A percentile compares a stretch with the other conserved stretches of the same genome.
These are phyloP conservation scores for Premnoplex brunnescens DNA, from an alignment of 2,797 vertebrate species.

Conservation along the genomic window DNA sequence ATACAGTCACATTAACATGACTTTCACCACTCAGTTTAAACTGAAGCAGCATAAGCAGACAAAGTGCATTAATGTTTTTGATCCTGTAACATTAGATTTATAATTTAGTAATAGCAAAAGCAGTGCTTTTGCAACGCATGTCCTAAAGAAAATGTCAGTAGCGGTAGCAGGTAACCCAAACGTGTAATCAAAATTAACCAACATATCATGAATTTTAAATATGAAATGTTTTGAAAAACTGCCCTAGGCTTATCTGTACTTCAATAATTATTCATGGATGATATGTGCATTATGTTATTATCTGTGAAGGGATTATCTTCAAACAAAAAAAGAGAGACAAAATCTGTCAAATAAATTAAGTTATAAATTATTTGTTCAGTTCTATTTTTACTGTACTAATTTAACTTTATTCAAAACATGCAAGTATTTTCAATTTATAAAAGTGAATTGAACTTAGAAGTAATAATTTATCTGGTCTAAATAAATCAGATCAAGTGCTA, in stretches of 20 bases:
- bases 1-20: background rate
- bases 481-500: background rate
- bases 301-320: background rate
- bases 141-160: background rate
- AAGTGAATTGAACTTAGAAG: background rate
- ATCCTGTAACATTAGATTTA: background rate
- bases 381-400: background rate
- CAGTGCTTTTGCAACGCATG: background rate
- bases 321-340: background rate
- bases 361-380: background rate
- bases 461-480: slow-evolving; percentile 18
- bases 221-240: background rate
- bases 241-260: background rate
- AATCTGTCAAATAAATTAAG: background rate
- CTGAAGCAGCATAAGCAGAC: background rate
- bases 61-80: background rate
- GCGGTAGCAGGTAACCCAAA: background rate
- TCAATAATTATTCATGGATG: background rate
- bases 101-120: background rate
- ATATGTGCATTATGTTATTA: background rate
- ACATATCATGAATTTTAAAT: background rate
- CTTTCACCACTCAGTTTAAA: background rate
- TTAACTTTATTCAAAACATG: background rate
- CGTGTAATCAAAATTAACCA: background rate
- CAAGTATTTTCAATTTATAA: background rate